Percentiles rank a stretch among this genome's conserved stretches.
phyloP scores from a whole-genome alignment of 2,797 vertebrate genomes.

The Cirrhinus mrigala region DNA sequence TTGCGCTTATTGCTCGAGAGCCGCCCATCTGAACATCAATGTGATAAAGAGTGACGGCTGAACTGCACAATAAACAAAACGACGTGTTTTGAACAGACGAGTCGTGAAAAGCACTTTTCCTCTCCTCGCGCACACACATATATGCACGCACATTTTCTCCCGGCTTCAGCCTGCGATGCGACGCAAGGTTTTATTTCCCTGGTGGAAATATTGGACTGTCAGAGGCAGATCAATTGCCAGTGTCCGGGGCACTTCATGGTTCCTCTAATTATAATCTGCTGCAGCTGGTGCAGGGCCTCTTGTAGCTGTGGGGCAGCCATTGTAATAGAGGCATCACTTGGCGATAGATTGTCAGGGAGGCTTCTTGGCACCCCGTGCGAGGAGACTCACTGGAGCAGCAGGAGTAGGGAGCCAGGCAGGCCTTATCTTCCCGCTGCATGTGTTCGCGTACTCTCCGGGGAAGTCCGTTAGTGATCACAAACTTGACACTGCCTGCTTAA shows the following conservation, averaged over 20 bases:
- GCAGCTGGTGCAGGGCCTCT: slow-evolving; percentile 77
- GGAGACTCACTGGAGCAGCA: slow-evolving; percentile 80
- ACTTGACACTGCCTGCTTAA: slow-evolving; percentile 61
- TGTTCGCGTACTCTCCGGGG: slow-evolving; percentile 59
- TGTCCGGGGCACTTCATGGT: slow-evolving; percentile 83
- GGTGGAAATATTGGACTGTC: slow-evolving; percentile 85
- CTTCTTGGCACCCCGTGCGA: slow-evolving; percentile 72
- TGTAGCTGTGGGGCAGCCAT: slow-evolving; percentile 82
- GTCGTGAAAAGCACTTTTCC: slow-evolving; percentile 47
- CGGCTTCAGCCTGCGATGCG: slow-evolving; percentile 65
- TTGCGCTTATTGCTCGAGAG: slow-evolving; percentile 64
- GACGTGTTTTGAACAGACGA: slow-evolving; percentile 61
- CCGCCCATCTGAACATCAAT: slow-evolving; percentile 62
- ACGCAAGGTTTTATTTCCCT: slow-evolving; percentile 82
- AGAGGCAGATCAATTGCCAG: slow-evolving; percentile 84
- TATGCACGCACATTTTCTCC: slow-evolving; percentile 46
- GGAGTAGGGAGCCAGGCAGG: slow-evolving; percentile 73
- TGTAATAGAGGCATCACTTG: slow-evolving; percentile 86
- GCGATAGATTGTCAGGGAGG: slow-evolving; percentile 78
- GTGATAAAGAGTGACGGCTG: slow-evolving; percentile 66
- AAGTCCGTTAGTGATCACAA: slow-evolving; percentile 78
- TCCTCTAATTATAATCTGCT: slow-evolving; percentile 85
- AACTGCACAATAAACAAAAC: slow-evolving; percentile 58
- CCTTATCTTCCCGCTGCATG: slow-evolving; percentile 83
- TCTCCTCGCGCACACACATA: slow-evolving; percentile 20